Evolutionary conservation across 1,140 invertebrate species (phyloP), one percentile per base, ranked within the genome.

Genomic region (Lordiphosa collinella): DNA sequence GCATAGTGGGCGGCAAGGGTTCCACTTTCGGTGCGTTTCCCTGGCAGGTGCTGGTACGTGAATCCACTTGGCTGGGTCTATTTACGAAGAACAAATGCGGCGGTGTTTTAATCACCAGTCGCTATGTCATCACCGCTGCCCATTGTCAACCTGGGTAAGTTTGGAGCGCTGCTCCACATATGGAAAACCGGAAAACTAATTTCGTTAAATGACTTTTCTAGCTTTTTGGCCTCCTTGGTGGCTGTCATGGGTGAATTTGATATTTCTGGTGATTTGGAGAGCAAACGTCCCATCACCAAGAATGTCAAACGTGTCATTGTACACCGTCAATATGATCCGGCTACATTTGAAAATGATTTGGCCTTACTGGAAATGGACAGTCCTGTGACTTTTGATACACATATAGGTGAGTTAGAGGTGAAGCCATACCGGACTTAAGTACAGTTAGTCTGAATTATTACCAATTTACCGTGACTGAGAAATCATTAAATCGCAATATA

Each of bases 11-110:
- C 48, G 97, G 96, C 9, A 96, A 95, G 89, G 93, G 93, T 51
- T 93, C 96, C 4, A 91, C 91, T 1, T 97, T 96, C 71, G 96
- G 96, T 4, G 94, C 96, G 88, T 98, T 95, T 93, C 96, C 96
- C 0, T 98, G 96, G 97, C 96, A 98, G 87, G 96, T 96, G 2
- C 90, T 98, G 12, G 95, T 98, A 0, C 92, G 96, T 48, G 97
- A 98, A 89, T 94, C 96, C 4, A 97, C 96, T 0, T 98, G 96
- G 96, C 90, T 98, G 34, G 97, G 97, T 2, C 91, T 98, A 0
- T 97, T 97, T 87, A 96, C 96, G n/a, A 98, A 98, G 89, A 97
- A 98, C 88, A 98, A 98, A 89, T 98, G 96, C 86, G 96, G 97
- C 8, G 97, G 97, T 29, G 96, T 98, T 0, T 91, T 98, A 2